These are phyloP conservation scores for Metallyticus violacea DNA, from an alignment of 2,888 invertebrate genomes.

Conservation along the genomic window DNA sequence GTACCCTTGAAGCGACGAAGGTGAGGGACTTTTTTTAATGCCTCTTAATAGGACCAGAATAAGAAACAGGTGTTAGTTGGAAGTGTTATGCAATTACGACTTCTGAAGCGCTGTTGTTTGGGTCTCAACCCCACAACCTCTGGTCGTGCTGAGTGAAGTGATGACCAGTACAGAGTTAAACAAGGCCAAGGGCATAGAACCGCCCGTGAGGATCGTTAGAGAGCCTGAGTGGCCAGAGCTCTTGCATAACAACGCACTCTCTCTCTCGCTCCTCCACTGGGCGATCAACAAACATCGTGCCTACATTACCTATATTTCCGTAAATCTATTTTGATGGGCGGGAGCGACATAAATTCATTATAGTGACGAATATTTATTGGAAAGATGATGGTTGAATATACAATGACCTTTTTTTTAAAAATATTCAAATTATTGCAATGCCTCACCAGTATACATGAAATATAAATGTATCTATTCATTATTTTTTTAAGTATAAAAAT, in stretches of 20 bases:
- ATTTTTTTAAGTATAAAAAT: too few relatives aligned
- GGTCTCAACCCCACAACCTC: neutral
- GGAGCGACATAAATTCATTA: neutral
- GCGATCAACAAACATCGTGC: neutral
- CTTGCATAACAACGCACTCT: neutral
- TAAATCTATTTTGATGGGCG: neutral
- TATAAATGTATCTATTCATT: too few relatives aligned
- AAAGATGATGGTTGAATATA: too few relatives aligned
- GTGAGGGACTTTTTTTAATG: too few relatives aligned
- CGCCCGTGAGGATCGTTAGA: neutral
- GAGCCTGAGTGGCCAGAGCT: neutral
- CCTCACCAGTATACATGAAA: too few relatives aligned
- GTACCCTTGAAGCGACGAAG: neutral
- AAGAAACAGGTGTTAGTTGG: neutral
- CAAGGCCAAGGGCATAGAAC: neutral
- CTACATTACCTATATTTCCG: too few relatives aligned
- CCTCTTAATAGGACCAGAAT: neutral
- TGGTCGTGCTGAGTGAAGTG: neutral
- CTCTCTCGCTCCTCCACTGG: neutral
- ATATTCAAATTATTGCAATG: too few relatives aligned
- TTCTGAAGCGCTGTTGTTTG: neutral
- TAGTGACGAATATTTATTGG: too few relatives aligned
- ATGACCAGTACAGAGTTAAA: neutral
- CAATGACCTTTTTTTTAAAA: too few relatives aligned
- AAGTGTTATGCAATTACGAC: neutral